Evolutionary conservation across 2,888 invertebrate genomes (phyloP).

Genomic region (Ectemnius lituratus): DNA sequence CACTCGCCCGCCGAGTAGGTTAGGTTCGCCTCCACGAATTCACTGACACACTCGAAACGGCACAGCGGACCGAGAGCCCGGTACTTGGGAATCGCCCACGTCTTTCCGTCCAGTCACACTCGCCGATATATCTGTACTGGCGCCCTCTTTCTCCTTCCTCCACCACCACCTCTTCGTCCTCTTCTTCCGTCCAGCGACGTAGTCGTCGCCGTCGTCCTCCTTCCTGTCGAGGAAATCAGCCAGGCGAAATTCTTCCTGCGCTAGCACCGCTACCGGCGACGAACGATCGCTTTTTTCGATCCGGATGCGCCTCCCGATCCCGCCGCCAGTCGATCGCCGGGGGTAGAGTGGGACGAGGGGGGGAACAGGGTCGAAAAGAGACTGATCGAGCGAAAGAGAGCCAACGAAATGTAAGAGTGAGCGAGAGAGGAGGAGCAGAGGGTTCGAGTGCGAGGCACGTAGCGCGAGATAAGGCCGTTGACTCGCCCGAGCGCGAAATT

Average conservation of each 20-base stretch:
- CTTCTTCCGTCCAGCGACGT: neutral
- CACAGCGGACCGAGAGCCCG: constrained; percentile 50
- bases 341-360: neutral
- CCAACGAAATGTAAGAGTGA: neutral
- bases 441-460: constrained; percentile 28
- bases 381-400: neutral
- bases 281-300: neutral
- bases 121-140: constrained; percentile 58
- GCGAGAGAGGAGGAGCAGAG: neutral
- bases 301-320: neutral
- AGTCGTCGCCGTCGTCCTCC: constrained; percentile 3
- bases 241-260: neutral
- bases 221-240: neutral
- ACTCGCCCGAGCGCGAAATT: constrained; percentile 69
- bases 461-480: constrained; percentile 71
- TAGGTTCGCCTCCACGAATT: constrained; percentile 64
- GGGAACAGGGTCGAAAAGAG: neutral
- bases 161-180: constrained; percentile 24
- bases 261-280: neutral
- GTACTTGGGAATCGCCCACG: constrained; percentile 61
- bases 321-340: neutral
- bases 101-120: constrained; percentile 62
- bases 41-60: constrained; percentile 65
- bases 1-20: constrained; percentile 53
- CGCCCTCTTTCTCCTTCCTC: constrained; percentile 56